Conservation (phyloP, 1,140 invertebrate genomes). For the Maconellicoccus hirsutus region DNA sequence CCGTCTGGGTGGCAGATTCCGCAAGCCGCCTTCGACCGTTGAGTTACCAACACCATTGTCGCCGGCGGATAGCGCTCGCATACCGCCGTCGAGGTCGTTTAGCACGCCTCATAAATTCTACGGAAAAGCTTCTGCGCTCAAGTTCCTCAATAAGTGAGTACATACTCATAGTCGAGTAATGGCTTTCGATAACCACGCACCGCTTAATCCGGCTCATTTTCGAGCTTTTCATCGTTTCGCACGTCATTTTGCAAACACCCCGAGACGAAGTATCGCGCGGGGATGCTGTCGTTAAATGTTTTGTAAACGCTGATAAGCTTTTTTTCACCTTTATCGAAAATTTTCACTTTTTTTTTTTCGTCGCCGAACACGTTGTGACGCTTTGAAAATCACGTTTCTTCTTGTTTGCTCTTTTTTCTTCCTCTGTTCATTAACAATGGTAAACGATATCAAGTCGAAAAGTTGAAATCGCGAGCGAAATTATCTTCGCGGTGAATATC, state of each 20-base stretch:
- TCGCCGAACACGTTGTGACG: no score
- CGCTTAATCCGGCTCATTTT: no score
- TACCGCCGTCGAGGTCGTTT: not conserved
- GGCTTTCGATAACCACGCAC: no score
- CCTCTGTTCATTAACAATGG: no score
- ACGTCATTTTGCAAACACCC: no score
- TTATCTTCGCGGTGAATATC: no score
- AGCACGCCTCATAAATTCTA: slow-evolving; percentile 2
- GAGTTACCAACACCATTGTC: not conserved
- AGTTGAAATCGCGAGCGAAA: no score
- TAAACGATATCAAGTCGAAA: no score
- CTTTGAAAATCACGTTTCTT: no score
- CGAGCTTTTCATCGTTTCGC: no score
- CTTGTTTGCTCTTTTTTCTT: no score
- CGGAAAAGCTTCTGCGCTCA: not conserved
- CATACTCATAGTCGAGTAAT: not conserved
- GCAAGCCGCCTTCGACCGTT: slow-evolving; percentile 31
- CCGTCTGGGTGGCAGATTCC: slow-evolving; percentile 34
- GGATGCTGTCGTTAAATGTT: not conserved
- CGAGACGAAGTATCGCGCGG: no score
- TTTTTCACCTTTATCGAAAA: not conserved
- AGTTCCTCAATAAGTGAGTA: not conserved
- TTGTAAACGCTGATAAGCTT: not conserved
- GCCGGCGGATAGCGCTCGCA: not conserved
- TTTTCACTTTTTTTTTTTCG: not conserved